Base-by-base conservation (phyloP, 37 sponge, comb jelly and placozoan genomes). In the Beroe ovata region DNA sequence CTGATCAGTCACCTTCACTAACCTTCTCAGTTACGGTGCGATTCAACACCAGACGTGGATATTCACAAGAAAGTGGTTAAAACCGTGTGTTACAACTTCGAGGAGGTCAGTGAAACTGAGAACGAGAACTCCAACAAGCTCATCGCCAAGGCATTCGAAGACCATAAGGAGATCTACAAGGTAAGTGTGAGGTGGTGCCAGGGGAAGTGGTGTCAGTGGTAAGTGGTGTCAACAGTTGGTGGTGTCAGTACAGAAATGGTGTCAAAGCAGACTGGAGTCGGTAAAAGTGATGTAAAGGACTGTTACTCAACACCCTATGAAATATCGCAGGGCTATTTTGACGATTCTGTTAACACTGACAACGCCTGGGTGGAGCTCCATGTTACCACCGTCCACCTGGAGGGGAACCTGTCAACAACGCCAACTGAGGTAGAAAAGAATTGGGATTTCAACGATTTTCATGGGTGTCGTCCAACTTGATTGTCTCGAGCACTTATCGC, bases 321-420 rank as follows among this genome's bases (percentile, higher is more conserved):
- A n/a, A n/a, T n/a, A 3, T 4, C 28, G 22, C 69, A 77, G 84
- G 84, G 84, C 3, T 77, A 77, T 40, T 77, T 77, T 25, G 84
- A 77, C 54, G 84, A 77, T 23, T 21, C 84, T 1, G 54, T 42
- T 11, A 77, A 77, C 84, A 77, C 84, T 39, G 84, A 77, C 28
- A 77, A 77, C 28, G 84, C 84, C 6, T 77, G 84, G 84, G 84
- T 77, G 3, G 84, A 77, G 47, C 36, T 77, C 22, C 42, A 42
- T 40, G 84, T 77, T 16, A 22, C 84, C 4, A 77, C 8, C 2
- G 84, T 77, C n/a, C 84, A 77, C 47, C 14, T 77, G 8, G 84
- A 77, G 28, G 84, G 84, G 1, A 77, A 16, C 84, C n/a, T 77
- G 4, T 39, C 84, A 8, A 42, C 42, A 1, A 39, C 54, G 11